Conservation (phyloP, 2,797 vertebrate genomes). For the Limosa lapponica region DNA sequence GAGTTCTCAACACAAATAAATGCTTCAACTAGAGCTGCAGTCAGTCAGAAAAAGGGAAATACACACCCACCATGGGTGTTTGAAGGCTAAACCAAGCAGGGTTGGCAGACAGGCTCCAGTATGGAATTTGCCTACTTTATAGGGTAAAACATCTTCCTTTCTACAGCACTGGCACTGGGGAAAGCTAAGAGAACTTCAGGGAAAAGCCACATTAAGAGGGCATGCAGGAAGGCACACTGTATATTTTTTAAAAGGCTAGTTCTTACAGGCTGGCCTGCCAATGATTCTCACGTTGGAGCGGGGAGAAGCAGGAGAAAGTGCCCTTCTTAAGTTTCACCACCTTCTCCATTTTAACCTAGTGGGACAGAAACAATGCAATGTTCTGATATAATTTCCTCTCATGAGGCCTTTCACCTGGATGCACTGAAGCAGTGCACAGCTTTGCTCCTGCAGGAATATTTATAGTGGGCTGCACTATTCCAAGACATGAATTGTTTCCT, state of each 20-base stretch:
- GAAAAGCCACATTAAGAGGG: neutral
- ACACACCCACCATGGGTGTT: neutral
- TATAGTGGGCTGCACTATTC: neutral
- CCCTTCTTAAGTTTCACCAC: conserved; percentile 2
- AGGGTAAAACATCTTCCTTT: neutral
- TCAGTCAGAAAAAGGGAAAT: neutral
- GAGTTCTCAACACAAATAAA: neutral
- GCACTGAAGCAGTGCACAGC: neutral
- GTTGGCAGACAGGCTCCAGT: neutral
- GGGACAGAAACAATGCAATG: conserved; percentile 34
- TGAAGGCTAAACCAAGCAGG: neutral
- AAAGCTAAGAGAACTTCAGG: neutral
- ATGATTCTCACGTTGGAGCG: neutral
- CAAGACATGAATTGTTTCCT: neutral
- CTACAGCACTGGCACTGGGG: neutral
- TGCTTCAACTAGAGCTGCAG: neutral
- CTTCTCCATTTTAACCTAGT: conserved; percentile 11
- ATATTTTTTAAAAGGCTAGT: neutral
- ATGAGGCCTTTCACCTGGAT: conserved; percentile 27
- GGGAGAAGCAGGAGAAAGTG: neutral
- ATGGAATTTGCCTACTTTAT: neutral
- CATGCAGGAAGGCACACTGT: neutral
- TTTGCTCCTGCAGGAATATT: neutral
- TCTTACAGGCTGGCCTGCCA: neutral
- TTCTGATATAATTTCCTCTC: conserved; percentile 39